phyloP scores from a whole-genome alignment of 2,113 vertebrate species.

The Phrynocephalus versicolor region DNA sequence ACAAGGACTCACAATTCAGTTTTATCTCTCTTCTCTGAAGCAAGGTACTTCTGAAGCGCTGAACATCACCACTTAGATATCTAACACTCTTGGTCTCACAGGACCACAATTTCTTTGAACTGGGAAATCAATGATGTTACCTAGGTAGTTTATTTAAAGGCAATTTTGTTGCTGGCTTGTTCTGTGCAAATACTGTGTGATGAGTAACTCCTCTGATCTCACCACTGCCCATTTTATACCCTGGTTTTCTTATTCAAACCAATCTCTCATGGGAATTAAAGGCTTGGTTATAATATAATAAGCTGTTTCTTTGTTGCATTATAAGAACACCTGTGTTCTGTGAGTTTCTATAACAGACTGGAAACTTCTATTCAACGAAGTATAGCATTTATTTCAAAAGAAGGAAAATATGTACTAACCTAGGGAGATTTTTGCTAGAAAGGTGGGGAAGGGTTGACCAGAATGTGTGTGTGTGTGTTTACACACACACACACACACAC shows the following conservation, averaged over 20 bases:
- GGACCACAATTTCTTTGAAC: constrained; percentile 53
- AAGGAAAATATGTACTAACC: neutral
- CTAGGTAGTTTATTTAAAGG: constrained; percentile 60
- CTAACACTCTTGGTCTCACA: constrained; percentile 47
- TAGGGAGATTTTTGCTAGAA: neutral
- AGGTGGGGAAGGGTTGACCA: neutral
- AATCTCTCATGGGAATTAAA: constrained; percentile 9
- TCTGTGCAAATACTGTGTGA: constrained; percentile 39
- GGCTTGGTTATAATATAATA: neutral
- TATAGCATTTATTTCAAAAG: neutral
- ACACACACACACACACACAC: too few relatives aligned
- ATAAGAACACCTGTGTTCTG: neutral
- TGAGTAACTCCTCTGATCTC: constrained; percentile 38
- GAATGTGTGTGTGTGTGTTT: neutral
- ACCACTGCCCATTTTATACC: constrained; percentile 27
- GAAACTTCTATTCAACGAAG: neutral
- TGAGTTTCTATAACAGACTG: neutral
- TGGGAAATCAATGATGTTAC: constrained; percentile 59
- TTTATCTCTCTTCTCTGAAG: constrained; percentile 60
- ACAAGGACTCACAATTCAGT: constrained; percentile 52
- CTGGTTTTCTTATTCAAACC: constrained; percentile 19
- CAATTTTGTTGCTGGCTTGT: constrained; percentile 47
- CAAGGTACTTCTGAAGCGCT: constrained; percentile 52
- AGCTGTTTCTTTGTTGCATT: neutral
- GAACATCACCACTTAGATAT: constrained; percentile 55